These are phyloP conservation scores for Eristalis arbustorum DNA, from an alignment of 2,888 invertebrate species.

Conservation along the genomic window DNA sequence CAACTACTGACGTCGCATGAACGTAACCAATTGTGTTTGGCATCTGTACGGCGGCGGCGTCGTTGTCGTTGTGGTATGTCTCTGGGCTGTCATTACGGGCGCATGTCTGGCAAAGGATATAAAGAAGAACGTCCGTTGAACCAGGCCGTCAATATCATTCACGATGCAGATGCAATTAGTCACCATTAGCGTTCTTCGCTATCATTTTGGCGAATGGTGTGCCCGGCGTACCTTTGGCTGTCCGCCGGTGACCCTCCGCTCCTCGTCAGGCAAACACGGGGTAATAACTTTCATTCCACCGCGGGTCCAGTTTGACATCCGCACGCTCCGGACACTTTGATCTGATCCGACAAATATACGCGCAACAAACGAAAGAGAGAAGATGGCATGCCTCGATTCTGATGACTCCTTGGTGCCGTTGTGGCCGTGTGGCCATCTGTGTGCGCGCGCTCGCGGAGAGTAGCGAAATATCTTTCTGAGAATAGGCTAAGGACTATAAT, in stretches of 20 bases:
- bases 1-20: conserved; percentile 5
- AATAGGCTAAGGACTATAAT: conserved; percentile 27
- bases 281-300: conserved; percentile 60
- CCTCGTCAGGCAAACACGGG: conserved; percentile 43
- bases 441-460: neutral
- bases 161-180: conserved; percentile 68
- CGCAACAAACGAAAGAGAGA: neutral
- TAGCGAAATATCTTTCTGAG: conserved; percentile 41
- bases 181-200: conserved; percentile 68
- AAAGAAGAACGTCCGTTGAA: conserved; percentile 57
- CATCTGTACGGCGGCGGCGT: neutral
- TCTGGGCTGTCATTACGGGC: conserved; percentile 38
- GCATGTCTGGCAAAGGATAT: conserved; percentile 26
- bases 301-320: conserved; percentile 59
- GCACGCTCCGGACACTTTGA: conserved; percentile 57
- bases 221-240: neutral
- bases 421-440: neutral
- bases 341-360: conserved; percentile 41
- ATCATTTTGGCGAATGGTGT: conserved; percentile 56
- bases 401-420: neutral
- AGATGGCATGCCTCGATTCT: neutral
- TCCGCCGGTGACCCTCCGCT: neutral
- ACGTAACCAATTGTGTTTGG: neutral
- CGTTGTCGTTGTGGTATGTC: neutral
- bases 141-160: conserved; percentile 61